A percentile compares a stretch with the other conserved stretches of the same genome.
These are phyloP conservation scores for Pungitius pungitius DNA, from an alignment of 2,113 vertebrate species.

Conservation along the genomic window DNA sequence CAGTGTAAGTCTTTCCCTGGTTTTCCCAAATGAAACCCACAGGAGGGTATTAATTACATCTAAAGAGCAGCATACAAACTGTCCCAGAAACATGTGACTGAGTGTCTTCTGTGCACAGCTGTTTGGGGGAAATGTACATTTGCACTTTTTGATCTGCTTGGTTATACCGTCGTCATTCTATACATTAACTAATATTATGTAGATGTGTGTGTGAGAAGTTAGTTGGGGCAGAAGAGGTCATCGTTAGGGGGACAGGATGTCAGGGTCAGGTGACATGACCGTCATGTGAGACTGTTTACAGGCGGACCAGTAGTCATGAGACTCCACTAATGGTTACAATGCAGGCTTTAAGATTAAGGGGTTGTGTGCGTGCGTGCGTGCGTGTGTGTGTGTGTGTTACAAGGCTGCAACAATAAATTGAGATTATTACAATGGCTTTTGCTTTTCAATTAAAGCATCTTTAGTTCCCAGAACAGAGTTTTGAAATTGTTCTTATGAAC, in stretches of 20 bases:
- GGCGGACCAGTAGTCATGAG: slow-evolving; percentile 59
- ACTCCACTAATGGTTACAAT: slow-evolving; percentile 45
- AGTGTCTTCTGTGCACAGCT: neutral
- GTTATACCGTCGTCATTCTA: neutral
- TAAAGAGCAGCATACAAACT: neutral
- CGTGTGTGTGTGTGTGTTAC: neutral
- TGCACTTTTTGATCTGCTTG: neutral
- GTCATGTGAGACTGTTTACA: slow-evolving; percentile 67
- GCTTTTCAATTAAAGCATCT: neutral
- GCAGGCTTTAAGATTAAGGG: neutral
- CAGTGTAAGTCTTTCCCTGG: neutral
- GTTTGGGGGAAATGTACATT: neutral
- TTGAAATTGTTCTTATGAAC: neutral
- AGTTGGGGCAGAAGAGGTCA: neutral
- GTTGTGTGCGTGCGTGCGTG: slow-evolving; percentile 13
- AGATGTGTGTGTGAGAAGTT: neutral
- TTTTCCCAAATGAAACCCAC: slow-evolving; percentile 9
- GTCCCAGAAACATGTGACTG: neutral
- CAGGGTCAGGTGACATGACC: slow-evolving; percentile 45
- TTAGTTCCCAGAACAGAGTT: neutral
- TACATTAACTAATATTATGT: neutral
- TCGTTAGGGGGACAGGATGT: slow-evolving; percentile 20
- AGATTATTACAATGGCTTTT: neutral
- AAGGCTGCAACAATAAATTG: neutral
- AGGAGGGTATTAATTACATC: slow-evolving; percentile 26